These are phyloP conservation scores for Thysanoteuthis rhombus DNA, from an alignment of 2,888 invertebrate genomes.

Conservation along the genomic window DNA sequence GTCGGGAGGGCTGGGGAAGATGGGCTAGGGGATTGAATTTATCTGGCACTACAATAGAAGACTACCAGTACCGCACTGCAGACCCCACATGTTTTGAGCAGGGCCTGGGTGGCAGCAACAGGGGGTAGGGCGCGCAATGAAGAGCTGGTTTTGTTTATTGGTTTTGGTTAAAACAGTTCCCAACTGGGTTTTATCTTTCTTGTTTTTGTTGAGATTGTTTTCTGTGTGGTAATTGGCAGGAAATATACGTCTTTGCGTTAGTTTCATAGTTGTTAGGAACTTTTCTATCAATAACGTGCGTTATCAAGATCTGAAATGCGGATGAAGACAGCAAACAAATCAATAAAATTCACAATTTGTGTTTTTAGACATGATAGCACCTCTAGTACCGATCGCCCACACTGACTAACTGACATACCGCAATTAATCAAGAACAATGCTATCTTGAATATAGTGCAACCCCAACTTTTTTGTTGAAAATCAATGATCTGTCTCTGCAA, in stretches of 20 bases:
- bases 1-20: too few species aligned
- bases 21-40: neutral
- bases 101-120: neutral
- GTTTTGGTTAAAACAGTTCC: neutral
- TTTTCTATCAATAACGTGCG: neutral
- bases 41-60: neutral
- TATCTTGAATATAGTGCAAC: too few species aligned
- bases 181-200: neutral
- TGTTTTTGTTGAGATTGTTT: neutral
- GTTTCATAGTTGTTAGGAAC: neutral
- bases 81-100: neutral
- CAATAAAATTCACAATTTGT: too few species aligned
- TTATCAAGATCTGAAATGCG: neutral
- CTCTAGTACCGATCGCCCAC: too few species aligned
- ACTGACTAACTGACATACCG: too few species aligned
- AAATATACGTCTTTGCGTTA: too few species aligned
- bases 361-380: too few species aligned
- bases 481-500: too few species aligned
- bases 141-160: neutral
- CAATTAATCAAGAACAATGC: too few species aligned
- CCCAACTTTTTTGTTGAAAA: too few species aligned
- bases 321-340: neutral
- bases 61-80: neutral
- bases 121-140: neutral
- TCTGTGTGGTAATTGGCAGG: neutral